Evolutionary conservation across 1,140 invertebrate genomes (phyloP), one percentile per base, ranked within the genome.

Genomic region (Drosophila yakuba): DNA sequence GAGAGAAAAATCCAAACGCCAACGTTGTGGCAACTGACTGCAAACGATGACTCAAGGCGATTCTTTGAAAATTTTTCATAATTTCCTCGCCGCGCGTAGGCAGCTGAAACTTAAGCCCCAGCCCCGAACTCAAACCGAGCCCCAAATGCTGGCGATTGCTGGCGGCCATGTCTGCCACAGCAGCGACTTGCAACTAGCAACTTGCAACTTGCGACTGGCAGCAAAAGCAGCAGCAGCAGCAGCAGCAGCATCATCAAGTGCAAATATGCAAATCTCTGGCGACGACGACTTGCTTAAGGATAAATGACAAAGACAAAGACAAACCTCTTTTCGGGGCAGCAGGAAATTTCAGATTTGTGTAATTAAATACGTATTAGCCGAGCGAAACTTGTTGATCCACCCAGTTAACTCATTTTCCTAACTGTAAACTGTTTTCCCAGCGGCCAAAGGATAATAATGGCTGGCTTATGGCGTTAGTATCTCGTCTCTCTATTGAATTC

Each of bases 11-110:
- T 48, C 45, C 6, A 32, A 48, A 71, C 75, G 80, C 79, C 76
- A 77, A 77, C 73, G 52, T 63, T 78, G 55, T 54, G 55, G 51
- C 74, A 69, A 71, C 79, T 71, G 74, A 82, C 79, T 71, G 73
- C 62, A 58, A 74, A 80, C 84, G 79, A 88, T 88, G 83, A 89
- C 83, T 88, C 84, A 89, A 89, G 83, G 83, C 83, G 78, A 88
- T 88, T 79, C 84, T 67, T 73, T 80, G 77, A 71, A 83, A 67
- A 88, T 89, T 81, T 80, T 88, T 75, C 75, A 73, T 80, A 62
- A 89, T 80, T 77, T 83, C 78, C 57, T 44, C n/a, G 47, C 23
- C 58, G 77, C 79, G 83, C 84, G 83, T 88, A 89, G 83, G 83
- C 83, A 71, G 83, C 74, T 50, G 41, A 57, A 50, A 50, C 17